These are phyloP conservation scores for Pangasius mekongensis DNA, from an alignment of 2,797 vertebrate species.

Conservation along the genomic window DNA sequence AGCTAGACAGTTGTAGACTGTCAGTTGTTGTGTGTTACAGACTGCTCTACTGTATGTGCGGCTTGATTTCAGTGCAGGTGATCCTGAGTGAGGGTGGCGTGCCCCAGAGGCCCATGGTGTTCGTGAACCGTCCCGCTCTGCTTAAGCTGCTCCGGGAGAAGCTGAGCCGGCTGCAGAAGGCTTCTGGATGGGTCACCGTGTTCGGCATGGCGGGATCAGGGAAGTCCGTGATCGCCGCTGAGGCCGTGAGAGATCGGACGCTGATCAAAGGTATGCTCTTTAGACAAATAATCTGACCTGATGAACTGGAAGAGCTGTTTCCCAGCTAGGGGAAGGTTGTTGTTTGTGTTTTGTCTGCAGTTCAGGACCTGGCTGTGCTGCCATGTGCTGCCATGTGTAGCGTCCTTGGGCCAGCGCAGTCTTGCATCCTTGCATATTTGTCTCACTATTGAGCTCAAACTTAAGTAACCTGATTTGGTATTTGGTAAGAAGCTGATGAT, in stretches of 20 bases:
- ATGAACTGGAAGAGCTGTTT: not conserved
- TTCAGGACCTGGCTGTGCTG: too few species aligned
- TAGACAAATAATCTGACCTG: not conserved
- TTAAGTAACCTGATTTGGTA: not conserved
- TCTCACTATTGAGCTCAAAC: not conserved
- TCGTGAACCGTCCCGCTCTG: slow-evolving; percentile 85
- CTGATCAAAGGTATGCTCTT: slow-evolving; percentile 82
- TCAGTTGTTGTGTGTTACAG: not conserved
- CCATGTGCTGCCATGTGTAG: too few species aligned
- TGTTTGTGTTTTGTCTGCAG: too few species aligned
- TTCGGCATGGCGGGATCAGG: slow-evolving; percentile 98
- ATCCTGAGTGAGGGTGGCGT: slow-evolving; percentile 91
- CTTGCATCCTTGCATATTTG: too few species aligned
- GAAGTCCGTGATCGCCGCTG: slow-evolving; percentile 94
- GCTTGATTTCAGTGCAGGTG: slow-evolving; percentile 64
- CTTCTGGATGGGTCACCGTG: slow-evolving; percentile 90
- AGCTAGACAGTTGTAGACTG: not conserved
- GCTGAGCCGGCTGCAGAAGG: slow-evolving; percentile 76
- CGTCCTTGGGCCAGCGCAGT: too few species aligned
- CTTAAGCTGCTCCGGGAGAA: slow-evolving; percentile 82
- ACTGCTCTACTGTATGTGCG: not conserved
- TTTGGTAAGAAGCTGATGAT: not conserved
- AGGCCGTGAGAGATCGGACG: slow-evolving; percentile 85
- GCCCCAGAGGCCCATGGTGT: slow-evolving; percentile 92
- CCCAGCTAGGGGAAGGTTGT: too few species aligned